Conservation (phyloP, 2,113 vertebrate genomes). For the Ptilonorhynchus violaceus region DNA sequence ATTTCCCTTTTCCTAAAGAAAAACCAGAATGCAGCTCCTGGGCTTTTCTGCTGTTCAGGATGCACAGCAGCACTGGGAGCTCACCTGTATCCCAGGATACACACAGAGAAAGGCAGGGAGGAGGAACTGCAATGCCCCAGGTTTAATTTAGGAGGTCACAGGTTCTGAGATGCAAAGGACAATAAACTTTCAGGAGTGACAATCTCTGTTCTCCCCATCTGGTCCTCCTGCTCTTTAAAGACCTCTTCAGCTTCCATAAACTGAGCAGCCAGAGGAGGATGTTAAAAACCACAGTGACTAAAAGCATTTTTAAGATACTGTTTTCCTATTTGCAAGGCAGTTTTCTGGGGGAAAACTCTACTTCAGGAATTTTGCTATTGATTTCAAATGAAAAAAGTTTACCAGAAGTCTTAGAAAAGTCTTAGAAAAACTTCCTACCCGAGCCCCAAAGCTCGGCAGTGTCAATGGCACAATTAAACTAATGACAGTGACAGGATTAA, state of each 20-base stretch:
- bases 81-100: not conserved
- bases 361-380: not conserved
- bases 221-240: not conserved
- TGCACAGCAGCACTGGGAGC: not conserved
- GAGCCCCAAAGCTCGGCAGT: not conserved
- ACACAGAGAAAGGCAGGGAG: not conserved
- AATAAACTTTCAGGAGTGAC: not conserved
- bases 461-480: not conserved
- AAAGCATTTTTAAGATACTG: not conserved
- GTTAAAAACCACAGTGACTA: not conserved
- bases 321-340: not conserved
- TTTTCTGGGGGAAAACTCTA: not conserved
- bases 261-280: not conserved
- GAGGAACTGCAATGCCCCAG: not conserved
- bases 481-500: not conserved
- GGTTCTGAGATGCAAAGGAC: not conserved
- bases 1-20: not conserved
- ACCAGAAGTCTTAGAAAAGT: not conserved
- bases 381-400: not conserved
- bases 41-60: not conserved
- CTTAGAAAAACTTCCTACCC: not conserved
- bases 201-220: not conserved
- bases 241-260: not conserved
- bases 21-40: not conserved
- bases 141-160: not conserved